phyloP scores from a whole-genome alignment of 2,113 vertebrate species.

The Cyanoramphus novaezelandiae region DNA sequence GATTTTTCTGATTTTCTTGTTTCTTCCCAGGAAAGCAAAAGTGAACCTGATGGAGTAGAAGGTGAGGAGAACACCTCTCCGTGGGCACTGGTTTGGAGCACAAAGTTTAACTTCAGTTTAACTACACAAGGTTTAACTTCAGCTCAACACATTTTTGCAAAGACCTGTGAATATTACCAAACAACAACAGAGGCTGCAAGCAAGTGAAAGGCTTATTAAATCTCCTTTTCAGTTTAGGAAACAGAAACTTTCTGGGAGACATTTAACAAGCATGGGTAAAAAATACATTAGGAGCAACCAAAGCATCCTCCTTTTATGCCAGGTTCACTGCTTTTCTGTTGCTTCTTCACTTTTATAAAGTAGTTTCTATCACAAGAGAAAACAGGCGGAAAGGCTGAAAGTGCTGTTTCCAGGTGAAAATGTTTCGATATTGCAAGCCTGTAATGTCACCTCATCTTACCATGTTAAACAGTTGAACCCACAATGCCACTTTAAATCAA shows the following conservation, averaged over 20 bases:
- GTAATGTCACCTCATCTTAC: background rate
- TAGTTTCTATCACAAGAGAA: background rate
- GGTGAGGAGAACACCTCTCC: background rate
- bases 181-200: background rate
- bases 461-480: background rate
- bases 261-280: background rate
- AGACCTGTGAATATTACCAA: background rate
- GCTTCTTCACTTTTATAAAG: background rate
- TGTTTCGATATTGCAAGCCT: background rate
- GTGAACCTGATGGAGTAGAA: background rate
- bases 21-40: background rate
- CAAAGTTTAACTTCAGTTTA: background rate
- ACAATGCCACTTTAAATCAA: background rate
- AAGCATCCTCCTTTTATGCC: background rate
- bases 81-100: background rate
- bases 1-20: background rate
- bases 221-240: background rate
- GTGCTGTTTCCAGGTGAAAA: background rate
- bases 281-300: background rate
- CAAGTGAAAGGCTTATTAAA: background rate
- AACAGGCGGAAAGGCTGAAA: background rate
- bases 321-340: background rate
- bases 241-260: background rate
- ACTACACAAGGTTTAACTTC: background rate
- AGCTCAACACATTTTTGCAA: background rate